Conservation (phyloP, 2,113 vertebrate species). For the Azemiops feae region DNA sequence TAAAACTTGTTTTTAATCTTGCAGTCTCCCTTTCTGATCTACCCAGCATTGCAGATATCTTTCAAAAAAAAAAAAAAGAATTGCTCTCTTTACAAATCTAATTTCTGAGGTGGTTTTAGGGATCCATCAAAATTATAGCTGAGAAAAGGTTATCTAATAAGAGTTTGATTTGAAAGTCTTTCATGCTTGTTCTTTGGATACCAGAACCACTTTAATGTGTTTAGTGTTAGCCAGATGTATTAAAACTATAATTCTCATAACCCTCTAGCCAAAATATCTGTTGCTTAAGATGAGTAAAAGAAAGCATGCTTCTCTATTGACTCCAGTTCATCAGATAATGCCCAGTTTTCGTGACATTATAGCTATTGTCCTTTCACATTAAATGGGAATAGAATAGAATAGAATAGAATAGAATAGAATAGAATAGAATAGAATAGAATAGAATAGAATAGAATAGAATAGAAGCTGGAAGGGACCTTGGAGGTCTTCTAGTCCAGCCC, state of each 20-base stretch:
- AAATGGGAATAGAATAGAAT: neutral
- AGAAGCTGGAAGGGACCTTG: too few species aligned
- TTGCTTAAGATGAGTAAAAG: neutral
- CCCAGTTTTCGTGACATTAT: neutral
- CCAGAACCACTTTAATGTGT: neutral
- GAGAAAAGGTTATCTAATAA: neutral
- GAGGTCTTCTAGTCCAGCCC: too few species aligned
- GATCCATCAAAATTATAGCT: neutral
- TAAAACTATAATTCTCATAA: neutral
- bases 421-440: too few species aligned
- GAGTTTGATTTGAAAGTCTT: neutral
- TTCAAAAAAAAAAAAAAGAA: neutral
- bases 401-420: too few species aligned
- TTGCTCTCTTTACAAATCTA: neutral
- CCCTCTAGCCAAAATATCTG: neutral
- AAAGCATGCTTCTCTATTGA: neutral
- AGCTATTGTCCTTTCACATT: neutral
- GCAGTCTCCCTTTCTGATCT: neutral
- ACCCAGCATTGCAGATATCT: neutral
- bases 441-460: too few species aligned
- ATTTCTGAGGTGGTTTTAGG: neutral
- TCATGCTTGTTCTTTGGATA: neutral
- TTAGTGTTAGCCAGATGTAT: neutral
- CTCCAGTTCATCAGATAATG: neutral
- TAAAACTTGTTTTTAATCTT: neutral